These are phyloP conservation scores for Drosophila subsilvestris DNA, from an alignment of 2,888 invertebrate species.

Conservation along the genomic window DNA sequence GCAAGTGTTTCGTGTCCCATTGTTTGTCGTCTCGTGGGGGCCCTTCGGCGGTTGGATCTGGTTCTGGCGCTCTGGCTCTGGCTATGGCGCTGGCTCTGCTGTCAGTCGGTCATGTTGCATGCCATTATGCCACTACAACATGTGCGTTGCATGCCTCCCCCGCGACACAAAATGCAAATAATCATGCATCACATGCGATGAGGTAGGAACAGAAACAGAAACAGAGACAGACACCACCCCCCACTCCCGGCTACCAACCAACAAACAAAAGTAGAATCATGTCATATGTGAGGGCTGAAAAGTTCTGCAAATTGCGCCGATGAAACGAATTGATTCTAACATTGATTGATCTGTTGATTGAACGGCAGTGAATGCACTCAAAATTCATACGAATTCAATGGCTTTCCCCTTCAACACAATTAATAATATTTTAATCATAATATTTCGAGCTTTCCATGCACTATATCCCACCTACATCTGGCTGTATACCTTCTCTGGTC, in stretches of 20 bases:
- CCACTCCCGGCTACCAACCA: too few relatives aligned
- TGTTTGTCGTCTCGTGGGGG: slow-evolving; percentile 22
- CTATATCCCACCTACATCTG: too few relatives aligned
- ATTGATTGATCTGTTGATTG: too few relatives aligned
- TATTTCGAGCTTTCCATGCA: too few relatives aligned
- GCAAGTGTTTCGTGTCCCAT: slow-evolving; percentile 51
- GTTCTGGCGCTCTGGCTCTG: slow-evolving; percentile 4
- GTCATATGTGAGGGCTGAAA: neutral
- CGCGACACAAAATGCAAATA: neutral
- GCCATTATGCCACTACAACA: slow-evolving; percentile 1
- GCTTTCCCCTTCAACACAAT: too few relatives aligned
- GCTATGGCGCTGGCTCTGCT: neutral
- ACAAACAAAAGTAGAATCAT: neutral
- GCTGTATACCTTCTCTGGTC: too few relatives aligned
- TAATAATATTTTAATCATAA: too few relatives aligned
- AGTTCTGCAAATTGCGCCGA: neutral
- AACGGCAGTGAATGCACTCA: too few relatives aligned
- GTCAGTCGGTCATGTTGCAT: slow-evolving; percentile 42
- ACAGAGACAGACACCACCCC: neutral
- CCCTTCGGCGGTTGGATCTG: slow-evolving; percentile 9
- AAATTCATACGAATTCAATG: too few relatives aligned
- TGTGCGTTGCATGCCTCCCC: neutral
- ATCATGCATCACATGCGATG: neutral
- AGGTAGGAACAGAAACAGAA: neutral
- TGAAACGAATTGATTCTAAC: too few relatives aligned